A percentile compares a stretch with the other conserved stretches of the same genome.
Evolutionary conservation across 2,888 invertebrate species (phyloP).

Genomic region (Cheilosia impressa): DNA sequence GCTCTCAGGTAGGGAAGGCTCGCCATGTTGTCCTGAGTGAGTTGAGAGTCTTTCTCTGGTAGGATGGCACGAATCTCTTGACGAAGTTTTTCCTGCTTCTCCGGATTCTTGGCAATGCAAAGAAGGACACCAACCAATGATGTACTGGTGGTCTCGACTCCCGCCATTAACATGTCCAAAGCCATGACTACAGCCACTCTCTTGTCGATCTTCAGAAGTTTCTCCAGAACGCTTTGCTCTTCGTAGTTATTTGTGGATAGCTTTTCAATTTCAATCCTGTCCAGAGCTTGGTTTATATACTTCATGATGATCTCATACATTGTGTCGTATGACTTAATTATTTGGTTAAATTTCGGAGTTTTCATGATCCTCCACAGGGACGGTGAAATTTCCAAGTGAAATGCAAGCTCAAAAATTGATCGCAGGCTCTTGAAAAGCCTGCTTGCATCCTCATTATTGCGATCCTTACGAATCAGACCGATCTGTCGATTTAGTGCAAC

Average conservation of each 20-base stretch:
- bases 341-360: conserved; percentile 74
- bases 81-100: conserved; percentile 87
- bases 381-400: conserved; percentile 75
- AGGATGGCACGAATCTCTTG: conserved; percentile 85
- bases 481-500: conserved; percentile 82
- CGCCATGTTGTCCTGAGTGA: conserved; percentile 82
- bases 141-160: conserved; percentile 86
- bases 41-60: conserved; percentile 79
- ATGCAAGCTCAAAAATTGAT: conserved; percentile 53
- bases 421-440: conserved; percentile 47
- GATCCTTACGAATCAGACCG: conserved; percentile 77
- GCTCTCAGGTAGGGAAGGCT: conserved; percentile 86
- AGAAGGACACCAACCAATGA: conserved; percentile 85
- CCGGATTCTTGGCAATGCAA: conserved; percentile 86
- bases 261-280: conserved; percentile 76
- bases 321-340: conserved; percentile 75
- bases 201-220: conserved; percentile 85
- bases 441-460: conserved; percentile 36
- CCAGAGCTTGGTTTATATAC: conserved; percentile 80
- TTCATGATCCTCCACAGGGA: conserved; percentile 73
- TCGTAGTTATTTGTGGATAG: conserved; percentile 82
- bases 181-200: conserved; percentile 87
- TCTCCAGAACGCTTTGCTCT: conserved; percentile 86
- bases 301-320: conserved; percentile 79
- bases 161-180: conserved; percentile 87